These are phyloP conservation scores for Ctenicera cuprea DNA, from an alignment of 2,888 invertebrate genomes.

Conservation along the genomic window DNA sequence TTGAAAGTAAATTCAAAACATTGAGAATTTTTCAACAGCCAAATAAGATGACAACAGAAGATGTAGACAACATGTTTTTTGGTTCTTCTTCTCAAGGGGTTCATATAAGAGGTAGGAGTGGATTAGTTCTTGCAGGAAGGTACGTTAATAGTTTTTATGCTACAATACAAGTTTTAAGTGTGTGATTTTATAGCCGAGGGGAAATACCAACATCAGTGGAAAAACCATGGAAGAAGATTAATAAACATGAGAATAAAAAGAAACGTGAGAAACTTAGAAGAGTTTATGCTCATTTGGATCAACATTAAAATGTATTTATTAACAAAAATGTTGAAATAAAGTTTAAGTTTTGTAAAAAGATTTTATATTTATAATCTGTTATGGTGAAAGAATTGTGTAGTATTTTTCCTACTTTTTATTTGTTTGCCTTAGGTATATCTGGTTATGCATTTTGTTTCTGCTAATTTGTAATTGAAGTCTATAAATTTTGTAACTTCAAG, in stretches of 20 bases:
- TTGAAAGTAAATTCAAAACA: not conserved
- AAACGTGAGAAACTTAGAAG: constrained; percentile 94
- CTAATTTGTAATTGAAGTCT: too few species aligned
- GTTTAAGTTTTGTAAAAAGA: constrained; percentile 24
- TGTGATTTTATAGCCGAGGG: constrained; percentile 22
- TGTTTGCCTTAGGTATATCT: too few species aligned
- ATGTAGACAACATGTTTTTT: constrained; percentile 81
- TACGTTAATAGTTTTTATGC: not conserved
- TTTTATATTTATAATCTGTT: too few species aligned
- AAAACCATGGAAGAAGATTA: constrained; percentile 87
- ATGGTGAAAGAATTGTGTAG: too few species aligned
- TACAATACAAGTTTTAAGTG: not conserved
- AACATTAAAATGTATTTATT: constrained; percentile 75
- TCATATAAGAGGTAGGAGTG: constrained; percentile 64
- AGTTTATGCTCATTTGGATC: constrained; percentile 89
- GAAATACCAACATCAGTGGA: constrained; percentile 57
- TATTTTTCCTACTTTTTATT: too few species aligned
- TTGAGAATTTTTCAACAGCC: constrained; percentile 54
- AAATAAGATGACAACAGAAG: constrained; percentile 71
- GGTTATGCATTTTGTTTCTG: too few species aligned
- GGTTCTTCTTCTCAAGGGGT: constrained; percentile 67
- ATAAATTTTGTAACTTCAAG: too few species aligned
- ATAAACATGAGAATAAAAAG: constrained; percentile 91
- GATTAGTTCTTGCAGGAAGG: constrained; percentile 46
- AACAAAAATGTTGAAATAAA: not conserved